Percentiles rank a stretch among this genome's conserved stretches.
Conservation (phyloP, 2,888 invertebrate genomes). For the Pristionchus mayeri region DNA sequence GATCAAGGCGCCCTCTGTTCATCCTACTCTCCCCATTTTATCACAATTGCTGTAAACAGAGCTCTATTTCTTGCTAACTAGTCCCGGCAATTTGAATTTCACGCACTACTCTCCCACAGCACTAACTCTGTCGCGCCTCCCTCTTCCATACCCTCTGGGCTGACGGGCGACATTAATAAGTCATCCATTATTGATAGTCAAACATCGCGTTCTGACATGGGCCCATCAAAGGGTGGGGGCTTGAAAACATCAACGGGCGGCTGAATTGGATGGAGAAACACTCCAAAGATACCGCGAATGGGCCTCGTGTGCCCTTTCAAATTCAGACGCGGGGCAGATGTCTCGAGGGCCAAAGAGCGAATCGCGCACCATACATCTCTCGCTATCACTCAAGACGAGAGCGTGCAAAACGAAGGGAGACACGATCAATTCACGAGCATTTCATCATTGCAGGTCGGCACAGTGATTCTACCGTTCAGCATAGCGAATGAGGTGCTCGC, state of each 20-base stretch:
- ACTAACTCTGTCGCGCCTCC: too few species aligned
- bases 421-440: not conserved
- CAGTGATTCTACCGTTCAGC: conserved; percentile 94
- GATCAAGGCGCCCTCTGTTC: too few species aligned
- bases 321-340: conserved; percentile 9
- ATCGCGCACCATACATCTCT: conserved; percentile 23
- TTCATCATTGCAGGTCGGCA: conserved; percentile 82
- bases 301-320: not conserved
- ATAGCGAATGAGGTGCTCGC: conserved; percentile 89
- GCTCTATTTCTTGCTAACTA: conserved; percentile 34
- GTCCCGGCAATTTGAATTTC: conserved; percentile 36
- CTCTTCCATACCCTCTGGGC: not conserved
- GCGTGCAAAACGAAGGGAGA: not conserved
- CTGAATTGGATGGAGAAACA: not conserved
- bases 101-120: conserved; percentile 28
- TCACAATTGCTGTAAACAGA: conserved; percentile 17
- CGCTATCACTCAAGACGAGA: not conserved
- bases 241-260: conserved; percentile 1
- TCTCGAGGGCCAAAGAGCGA: conserved; percentile 40
- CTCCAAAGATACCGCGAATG: conserved; percentile 7
- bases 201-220: conserved; percentile 41
- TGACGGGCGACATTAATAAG: conserved; percentile 17
- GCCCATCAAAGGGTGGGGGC: not conserved
- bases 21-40: too few species aligned
- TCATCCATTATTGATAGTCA: conserved; percentile 39